phyloP scores from a whole-genome alignment of 1,140 invertebrate species.

The Drosophila bifasciata region DNA sequence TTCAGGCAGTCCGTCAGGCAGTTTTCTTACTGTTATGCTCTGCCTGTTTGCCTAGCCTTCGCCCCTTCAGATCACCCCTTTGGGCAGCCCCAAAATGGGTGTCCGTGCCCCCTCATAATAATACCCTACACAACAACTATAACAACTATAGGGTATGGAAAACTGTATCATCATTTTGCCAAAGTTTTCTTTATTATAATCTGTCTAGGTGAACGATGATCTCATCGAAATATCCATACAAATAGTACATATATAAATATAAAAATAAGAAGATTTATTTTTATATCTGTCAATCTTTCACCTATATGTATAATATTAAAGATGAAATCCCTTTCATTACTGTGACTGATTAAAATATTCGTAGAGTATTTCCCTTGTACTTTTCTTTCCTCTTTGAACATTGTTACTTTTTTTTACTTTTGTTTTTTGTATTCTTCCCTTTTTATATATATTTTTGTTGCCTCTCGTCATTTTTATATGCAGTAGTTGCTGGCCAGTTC shows the following conservation, averaged over 20 bases:
- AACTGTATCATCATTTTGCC: not conserved
- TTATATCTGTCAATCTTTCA: not conserved
- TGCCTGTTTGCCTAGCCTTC: conserved; percentile 64
- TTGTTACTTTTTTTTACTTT: conserved; percentile 8
- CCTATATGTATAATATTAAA: too few species aligned
- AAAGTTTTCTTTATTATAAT: too few species aligned
- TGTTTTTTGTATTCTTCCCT: conserved; percentile 1
- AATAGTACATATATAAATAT: too few species aligned
- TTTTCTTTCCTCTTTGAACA: conserved; percentile 8
- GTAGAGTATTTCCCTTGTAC: conserved; percentile 3
- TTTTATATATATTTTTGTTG: not conserved
- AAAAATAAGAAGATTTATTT: not conserved
- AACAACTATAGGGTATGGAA: conserved; percentile 5
- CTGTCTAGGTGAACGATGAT: too few species aligned
- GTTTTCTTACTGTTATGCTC: conserved; percentile 53
- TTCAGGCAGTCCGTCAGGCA: conserved; percentile 59
- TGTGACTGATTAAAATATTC: too few species aligned
- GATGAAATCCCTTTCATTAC: too few species aligned
- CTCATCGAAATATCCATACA: too few species aligned
- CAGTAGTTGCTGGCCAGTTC: conserved; percentile 56
- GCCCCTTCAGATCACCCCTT: not conserved
- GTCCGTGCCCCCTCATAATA: conserved; percentile 27
- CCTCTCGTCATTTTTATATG: conserved; percentile 61
- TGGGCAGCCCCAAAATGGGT: conserved; percentile 16
- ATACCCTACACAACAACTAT: conserved; percentile 28